These are phyloP conservation scores for Autographa pulchrina DNA, from an alignment of 2,888 invertebrate genomes.

Conservation along the genomic window DNA sequence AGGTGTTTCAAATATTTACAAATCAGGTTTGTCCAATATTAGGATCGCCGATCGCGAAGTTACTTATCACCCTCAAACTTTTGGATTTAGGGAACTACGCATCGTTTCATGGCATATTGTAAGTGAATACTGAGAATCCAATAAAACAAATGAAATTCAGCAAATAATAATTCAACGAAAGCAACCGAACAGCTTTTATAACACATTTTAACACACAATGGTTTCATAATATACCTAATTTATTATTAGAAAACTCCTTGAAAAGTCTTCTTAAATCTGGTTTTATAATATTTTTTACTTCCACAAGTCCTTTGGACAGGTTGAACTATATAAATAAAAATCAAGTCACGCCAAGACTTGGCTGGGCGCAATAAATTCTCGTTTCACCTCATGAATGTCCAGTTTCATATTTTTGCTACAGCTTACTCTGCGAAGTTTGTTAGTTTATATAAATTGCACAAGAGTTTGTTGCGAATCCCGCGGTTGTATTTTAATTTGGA, in stretches of 20 bases:
- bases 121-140: no score
- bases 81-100: no score
- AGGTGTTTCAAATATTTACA: not conserved
- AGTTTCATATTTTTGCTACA: conserved; percentile 54
- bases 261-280: not conserved
- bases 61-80: no score
- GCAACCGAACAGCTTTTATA: not conserved
- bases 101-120: no score
- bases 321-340: conserved; percentile 56
- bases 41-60: not conserved
- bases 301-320: conserved; percentile 45
- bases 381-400: conserved; percentile 56
- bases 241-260: not conserved
- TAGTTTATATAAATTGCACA: conserved; percentile 42
- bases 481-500: conserved; percentile 43
- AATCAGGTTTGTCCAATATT: not conserved
- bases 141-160: no score
- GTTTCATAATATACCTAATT: not conserved
- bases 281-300: conserved; percentile 23
- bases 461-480: conserved; percentile 25
- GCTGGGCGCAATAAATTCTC: conserved; percentile 52
- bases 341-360: conserved; percentile 38
- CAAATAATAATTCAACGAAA: no score
- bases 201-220: not conserved
- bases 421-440: conserved; percentile 44